Evolutionary conservation across 2,797 vertebrate genomes (phyloP).

Genomic region (Helicolenus hilgendorfi): DNA sequence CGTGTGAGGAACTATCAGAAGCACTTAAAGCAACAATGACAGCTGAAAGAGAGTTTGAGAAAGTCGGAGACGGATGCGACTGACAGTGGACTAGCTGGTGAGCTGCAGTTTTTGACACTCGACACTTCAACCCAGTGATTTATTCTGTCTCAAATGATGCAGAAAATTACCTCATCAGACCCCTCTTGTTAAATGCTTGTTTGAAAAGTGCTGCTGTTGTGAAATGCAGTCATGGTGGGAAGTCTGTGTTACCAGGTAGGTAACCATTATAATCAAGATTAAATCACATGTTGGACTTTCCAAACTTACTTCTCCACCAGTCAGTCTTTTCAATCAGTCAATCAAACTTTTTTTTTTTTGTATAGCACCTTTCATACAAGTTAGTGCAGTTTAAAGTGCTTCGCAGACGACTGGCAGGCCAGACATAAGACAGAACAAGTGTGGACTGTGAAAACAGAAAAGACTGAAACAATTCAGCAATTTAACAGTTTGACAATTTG

Average conservation of each 20-base stretch:
- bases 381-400: background rate
- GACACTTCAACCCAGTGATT: constrained; percentile 55
- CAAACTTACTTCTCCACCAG: background rate
- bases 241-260: constrained; percentile 19
- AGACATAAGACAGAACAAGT: background rate
- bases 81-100: background rate
- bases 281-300: constrained; percentile 20
- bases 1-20: constrained; percentile 15
- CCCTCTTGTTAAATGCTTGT: constrained; percentile 66
- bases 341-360: background rate
- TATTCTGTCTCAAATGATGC: constrained; percentile 78
- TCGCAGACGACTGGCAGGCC: background rate
- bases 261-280: constrained; percentile 20
- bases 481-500: background rate
- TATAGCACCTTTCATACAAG: background rate
- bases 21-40: constrained; percentile 27
- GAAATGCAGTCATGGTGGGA: constrained; percentile 39
- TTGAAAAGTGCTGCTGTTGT: constrained; percentile 64
- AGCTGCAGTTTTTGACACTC: constrained; percentile 39
- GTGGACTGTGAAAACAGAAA: background rate
- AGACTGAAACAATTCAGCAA: background rate
- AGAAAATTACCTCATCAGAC: constrained; percentile 81
- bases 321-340: background rate
- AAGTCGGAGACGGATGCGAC: constrained; percentile 16
- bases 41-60: constrained; percentile 40